A percentile compares a stretch with the other conserved stretches of the same genome.
Evolutionary conservation across 1,140 invertebrate species (phyloP).

Genomic region (Chlorops oryzae): DNA sequence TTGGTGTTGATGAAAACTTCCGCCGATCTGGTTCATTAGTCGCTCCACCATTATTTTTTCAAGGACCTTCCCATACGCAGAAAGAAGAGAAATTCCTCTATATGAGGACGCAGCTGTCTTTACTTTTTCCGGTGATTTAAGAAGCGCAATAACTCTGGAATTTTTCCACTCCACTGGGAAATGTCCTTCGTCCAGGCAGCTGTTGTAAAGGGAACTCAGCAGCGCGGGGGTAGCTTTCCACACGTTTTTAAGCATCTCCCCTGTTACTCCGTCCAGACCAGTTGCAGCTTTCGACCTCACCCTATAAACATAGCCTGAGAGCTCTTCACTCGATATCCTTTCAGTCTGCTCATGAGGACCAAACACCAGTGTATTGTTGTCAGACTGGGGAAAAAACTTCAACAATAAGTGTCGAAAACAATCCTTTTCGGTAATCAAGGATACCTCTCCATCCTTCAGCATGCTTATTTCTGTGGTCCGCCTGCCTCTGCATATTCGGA

Average conservation of each 20-base stretch:
- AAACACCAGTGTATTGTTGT: not conserved
- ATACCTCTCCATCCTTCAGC: not conserved
- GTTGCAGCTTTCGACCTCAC: not conserved
- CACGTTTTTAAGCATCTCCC: conserved; percentile 6
- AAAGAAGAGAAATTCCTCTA: conserved; percentile 28
- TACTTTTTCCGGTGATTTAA: conserved; percentile 14
- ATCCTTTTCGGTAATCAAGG: not conserved
- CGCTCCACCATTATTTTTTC: conserved; percentile 23
- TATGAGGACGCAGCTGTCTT: conserved; percentile 21
- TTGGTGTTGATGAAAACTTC: too few species aligned
- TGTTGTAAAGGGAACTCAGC: not conserved
- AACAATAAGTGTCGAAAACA: not conserved
- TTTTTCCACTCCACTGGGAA: conserved; percentile 17
- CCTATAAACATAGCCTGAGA: not conserved
- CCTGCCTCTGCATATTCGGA: conserved; percentile 1
- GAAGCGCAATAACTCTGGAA: conserved; percentile 22
- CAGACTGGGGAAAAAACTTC: conserved; percentile 2
- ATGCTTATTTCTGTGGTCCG: not conserved
- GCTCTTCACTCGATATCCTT: not conserved
- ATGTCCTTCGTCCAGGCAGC: not conserved
- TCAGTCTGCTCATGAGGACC: not conserved
- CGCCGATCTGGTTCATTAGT: too few species aligned
- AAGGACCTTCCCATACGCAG: conserved; percentile 26
- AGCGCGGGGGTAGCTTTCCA: conserved; percentile 3
- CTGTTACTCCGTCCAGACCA: conserved; percentile 6